phyloP scores from a whole-genome alignment of 2,888 invertebrate genomes.

The Azorinus chamasolen region DNA sequence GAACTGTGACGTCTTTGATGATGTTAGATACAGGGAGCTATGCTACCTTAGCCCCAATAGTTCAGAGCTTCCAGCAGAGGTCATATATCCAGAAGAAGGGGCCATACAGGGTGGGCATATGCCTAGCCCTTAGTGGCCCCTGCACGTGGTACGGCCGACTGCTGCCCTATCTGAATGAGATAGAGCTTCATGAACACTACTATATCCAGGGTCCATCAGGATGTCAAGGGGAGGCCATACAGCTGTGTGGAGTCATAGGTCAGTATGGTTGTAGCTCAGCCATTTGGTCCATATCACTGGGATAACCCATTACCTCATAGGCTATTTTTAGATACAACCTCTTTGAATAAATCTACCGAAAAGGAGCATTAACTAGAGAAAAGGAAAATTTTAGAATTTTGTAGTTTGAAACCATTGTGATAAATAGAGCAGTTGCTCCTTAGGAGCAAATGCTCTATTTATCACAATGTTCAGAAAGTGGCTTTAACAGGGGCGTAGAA shows the following conservation, averaged over 20 bases:
- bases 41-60: slow-evolving; percentile 69
- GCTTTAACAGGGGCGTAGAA: no score
- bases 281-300: no score
- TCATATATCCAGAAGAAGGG: slow-evolving; percentile 82
- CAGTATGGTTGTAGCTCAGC: slow-evolving; percentile 5
- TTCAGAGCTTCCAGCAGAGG: slow-evolving; percentile 72
- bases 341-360: no score
- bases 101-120: slow-evolving; percentile 82
- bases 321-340: no score
- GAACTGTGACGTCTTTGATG: slow-evolving; percentile 72
- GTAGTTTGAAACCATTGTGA: no score
- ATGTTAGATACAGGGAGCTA: slow-evolving; percentile 79
- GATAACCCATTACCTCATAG: no score
- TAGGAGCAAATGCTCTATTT: no score
- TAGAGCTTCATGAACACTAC: slow-evolving; percentile 83
- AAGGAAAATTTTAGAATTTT: no score
- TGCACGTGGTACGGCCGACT: slow-evolving; percentile 79
- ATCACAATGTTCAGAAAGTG: no score
- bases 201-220: slow-evolving; percentile 83
- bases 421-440: no score
- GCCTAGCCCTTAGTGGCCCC: slow-evolving; percentile 78
- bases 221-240: slow-evolving; percentile 79
- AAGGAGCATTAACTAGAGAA: no score
- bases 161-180: slow-evolving; percentile 80
- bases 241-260: slow-evolving; percentile 82